These are phyloP conservation scores for Cinara cedri DNA, from an alignment of 2,888 invertebrate genomes.

Conservation along the genomic window DNA sequence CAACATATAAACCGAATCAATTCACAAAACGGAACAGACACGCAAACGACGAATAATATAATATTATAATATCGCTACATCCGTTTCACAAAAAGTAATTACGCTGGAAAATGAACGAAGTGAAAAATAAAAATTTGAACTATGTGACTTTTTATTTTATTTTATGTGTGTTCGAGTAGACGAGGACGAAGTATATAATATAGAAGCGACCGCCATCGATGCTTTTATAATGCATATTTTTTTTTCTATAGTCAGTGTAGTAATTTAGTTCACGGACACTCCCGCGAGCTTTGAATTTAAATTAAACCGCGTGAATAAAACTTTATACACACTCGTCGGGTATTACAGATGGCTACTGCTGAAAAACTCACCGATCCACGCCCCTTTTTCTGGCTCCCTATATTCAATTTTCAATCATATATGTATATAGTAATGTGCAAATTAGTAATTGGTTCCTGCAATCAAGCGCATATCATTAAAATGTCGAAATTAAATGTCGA, in stretches of 20 bases:
- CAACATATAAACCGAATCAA: no score
- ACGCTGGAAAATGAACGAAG: background rate
- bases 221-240: background rate
- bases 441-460: constrained; percentile 18
- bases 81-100: background rate
- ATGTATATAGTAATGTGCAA: constrained; percentile 2
- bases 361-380: constrained; percentile 3
- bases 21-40: background rate
- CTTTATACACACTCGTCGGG: background rate
- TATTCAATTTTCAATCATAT: background rate
- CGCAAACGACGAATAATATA: background rate
- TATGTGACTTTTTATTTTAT: no score
- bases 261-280: constrained; percentile 5
- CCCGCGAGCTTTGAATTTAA: constrained; percentile 24
- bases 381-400: background rate
- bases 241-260: background rate
- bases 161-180: no score
- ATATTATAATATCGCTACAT: background rate
- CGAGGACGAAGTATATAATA: no score
- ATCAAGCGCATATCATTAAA: constrained; percentile 24
- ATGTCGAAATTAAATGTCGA: constrained; percentile 8
- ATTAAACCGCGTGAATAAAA: constrained; percentile 33
- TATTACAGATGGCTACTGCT: constrained; percentile 40
- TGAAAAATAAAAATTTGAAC: no score
- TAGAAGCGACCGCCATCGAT: background rate